phyloP scores from a whole-genome alignment of 2,888 invertebrate species.

The Caenorhabditis virilis region DNA sequence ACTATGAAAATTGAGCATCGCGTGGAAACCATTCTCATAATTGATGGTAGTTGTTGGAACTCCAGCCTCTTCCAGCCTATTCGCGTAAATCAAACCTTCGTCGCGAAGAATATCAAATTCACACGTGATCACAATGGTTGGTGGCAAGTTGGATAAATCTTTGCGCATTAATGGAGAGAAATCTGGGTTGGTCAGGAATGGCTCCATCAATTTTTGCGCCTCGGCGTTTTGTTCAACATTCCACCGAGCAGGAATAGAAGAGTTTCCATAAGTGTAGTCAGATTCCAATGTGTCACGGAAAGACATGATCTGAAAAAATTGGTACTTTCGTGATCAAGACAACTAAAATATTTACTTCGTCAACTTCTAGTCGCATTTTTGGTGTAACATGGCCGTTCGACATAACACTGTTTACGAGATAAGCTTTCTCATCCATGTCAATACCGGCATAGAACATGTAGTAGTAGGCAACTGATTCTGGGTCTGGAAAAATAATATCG shows the following conservation, averaged over 20 bases:
- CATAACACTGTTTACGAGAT: conserved; percentile 40
- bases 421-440: conserved; percentile 44
- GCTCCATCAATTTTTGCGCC: conserved; percentile 40
- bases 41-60: conserved; percentile 61
- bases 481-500: conserved; percentile 32
- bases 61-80: conserved; percentile 59
- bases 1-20: conserved; percentile 57
- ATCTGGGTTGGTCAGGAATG: conserved; percentile 60
- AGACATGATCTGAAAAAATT: conserved; percentile 18
- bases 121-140: conserved; percentile 69
- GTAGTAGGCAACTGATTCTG: conserved; percentile 53
- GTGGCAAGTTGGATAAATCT: conserved; percentile 62
- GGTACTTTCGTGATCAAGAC: background rate
- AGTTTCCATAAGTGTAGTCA: conserved; percentile 24
- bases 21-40: conserved; percentile 58
- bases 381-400: conserved; percentile 52
- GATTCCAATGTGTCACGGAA: conserved; percentile 14
- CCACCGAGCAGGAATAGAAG: conserved; percentile 16
- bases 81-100: conserved; percentile 69
- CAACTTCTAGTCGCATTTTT: conserved; percentile 14
- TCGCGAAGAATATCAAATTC: conserved; percentile 70
- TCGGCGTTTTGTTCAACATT: conserved; percentile 11
- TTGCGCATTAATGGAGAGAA: conserved; percentile 69
- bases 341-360: conserved; percentile 10
- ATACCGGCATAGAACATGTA: conserved; percentile 59